These are phyloP conservation scores for Eonycteris spelaea DNA, from an alignment of 2,113 vertebrate genomes.

Conservation along the genomic window DNA sequence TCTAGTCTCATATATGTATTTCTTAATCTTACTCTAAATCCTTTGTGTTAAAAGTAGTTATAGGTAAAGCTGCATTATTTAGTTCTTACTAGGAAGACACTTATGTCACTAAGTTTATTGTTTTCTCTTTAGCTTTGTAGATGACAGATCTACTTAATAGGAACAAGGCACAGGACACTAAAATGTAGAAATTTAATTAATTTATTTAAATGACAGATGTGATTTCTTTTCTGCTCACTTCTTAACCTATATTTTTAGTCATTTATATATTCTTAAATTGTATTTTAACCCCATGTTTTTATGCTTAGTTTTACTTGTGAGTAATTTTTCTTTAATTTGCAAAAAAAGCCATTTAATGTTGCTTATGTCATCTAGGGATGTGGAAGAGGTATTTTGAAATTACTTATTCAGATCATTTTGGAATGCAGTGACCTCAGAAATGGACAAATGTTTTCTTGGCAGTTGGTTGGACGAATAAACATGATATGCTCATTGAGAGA, in stretches of 20 bases:
- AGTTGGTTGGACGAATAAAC: neutral
- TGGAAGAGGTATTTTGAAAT: constrained; percentile 51
- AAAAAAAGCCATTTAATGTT: constrained; percentile 7
- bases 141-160: neutral
- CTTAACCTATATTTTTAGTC: neutral
- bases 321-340: constrained; percentile 28
- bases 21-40: neutral
- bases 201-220: neutral
- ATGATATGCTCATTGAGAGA: neutral
- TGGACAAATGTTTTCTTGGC: constrained; percentile 18
- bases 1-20: neutral
- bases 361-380: neutral
- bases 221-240: neutral
- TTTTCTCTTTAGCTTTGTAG: neutral
- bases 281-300: constrained; percentile 24
- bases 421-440: constrained; percentile 17
- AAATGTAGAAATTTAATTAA: constrained; percentile 23
- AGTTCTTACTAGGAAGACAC: neutral
- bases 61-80: neutral
- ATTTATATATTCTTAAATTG: constrained; percentile 35
- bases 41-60: neutral
- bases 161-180: neutral
- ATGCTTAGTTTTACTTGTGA: neutral
- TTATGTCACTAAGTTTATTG: neutral
- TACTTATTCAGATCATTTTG: constrained; percentile 37